Base-by-base conservation (phyloP, 2,113 vertebrate species). In the Xiphophorus hellerii region DNA sequence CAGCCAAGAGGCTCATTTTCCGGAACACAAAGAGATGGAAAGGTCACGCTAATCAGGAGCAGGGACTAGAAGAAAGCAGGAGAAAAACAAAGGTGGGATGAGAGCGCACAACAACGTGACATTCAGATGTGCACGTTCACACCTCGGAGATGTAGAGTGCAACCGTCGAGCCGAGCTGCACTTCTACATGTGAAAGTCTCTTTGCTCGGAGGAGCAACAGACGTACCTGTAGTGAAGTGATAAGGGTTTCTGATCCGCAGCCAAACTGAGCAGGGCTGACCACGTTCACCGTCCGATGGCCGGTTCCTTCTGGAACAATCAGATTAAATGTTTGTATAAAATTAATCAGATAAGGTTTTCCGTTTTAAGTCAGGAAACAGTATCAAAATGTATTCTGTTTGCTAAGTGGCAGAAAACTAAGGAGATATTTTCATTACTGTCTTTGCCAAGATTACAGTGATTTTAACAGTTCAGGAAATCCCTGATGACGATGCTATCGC, bases 1-100 rank as follows among this genome's bases (percentile, higher is more conserved):
- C 42, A 33, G 61, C 74, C 69, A 0, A n/a, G 27, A 78, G 66
- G 69, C 70, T 82, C 28, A 7, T 80, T 83, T 81, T 72, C 9
- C 62, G 54, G 28, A 80, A 78, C 62, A 30, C 3, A 51, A 54
- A 74, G 70, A 67, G 71, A 66, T 0, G 20, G 62, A 88, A 86
- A 85, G 84, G 88, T 87, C 84, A 87, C 8, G 8, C 51, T 84
- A 83, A 86, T 89, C 85, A 83, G 75, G 30, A 3, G 10, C 30
- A 15, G 35, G 62, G 58, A 62, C 20, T 37, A 74, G 42, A 27
- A 12, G 11, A 74, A 68, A 12, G 39, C 62, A 58, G 29, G 31
- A 20, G 4, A 3, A 66, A 61, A 76, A 6, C 4, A 69, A 29
- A 54, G 69, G 61, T 25, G 67, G 69, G 42, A 30, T 30, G 71